phyloP scores from a whole-genome alignment of 2,888 invertebrate genomes.

The Calameuta pallipes region DNA sequence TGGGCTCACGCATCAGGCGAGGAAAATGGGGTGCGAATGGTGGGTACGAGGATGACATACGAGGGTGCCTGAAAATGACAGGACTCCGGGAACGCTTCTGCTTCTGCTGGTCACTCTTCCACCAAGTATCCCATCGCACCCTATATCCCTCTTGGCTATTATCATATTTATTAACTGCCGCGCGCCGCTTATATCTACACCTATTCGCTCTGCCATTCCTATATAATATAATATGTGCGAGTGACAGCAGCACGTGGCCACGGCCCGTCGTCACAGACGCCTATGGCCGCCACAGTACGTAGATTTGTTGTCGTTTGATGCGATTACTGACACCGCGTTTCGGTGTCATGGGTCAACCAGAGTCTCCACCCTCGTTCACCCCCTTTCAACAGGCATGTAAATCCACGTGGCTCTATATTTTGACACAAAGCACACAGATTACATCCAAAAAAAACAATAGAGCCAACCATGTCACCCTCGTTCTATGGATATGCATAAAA shows the following conservation, averaged over 20 bases:
- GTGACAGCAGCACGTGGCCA: conserved; percentile 64
- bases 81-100: conserved; percentile 50
- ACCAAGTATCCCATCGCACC: conserved; percentile 52
- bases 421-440: background rate
- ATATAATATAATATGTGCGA: conserved; percentile 64
- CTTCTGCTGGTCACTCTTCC: conserved; percentile 64
- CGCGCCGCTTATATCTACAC: conserved; percentile 61
- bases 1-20: background rate
- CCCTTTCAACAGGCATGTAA: background rate
- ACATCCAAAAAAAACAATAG: background rate
- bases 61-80: conserved; percentile 64
- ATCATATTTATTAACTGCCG: conserved; percentile 66
- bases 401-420: background rate
- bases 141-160: conserved; percentile 49
- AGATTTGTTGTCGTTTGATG: conserved; percentile 48
- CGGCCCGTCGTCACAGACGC: conserved; percentile 29
- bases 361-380: background rate
- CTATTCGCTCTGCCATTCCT: conserved; percentile 59
- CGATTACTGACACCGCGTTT: conserved; percentile 38
- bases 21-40: background rate
- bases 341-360: background rate
- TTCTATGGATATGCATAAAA: no score
- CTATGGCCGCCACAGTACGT: conserved; percentile 15
- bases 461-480: background rate
- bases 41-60: conserved; percentile 44